A percentile compares a stretch with the other conserved stretches of the same genome.
Conservation (phyloP, 2,888 invertebrate species). For the Cacoxenus indagator region DNA sequence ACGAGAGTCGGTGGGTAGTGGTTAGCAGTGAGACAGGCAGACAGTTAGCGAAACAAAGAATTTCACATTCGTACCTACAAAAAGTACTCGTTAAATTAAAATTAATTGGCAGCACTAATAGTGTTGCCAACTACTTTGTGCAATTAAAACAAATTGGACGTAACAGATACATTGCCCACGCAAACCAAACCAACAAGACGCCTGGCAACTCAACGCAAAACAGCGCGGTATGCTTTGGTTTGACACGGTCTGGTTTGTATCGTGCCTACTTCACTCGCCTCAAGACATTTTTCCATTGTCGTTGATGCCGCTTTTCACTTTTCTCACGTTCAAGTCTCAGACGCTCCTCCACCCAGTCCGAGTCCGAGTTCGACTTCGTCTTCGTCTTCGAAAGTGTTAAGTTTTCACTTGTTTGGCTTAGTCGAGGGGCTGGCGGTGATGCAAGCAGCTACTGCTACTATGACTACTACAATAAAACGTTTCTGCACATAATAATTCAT, state of each 20-base stretch:
- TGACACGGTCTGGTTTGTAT: background rate
- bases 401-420: background rate
- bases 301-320: background rate
- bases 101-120: constrained; percentile 58
- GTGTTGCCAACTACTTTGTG: constrained; percentile 57
- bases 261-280: background rate
- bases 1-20: background rate
- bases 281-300: background rate
- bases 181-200: constrained; percentile 7
- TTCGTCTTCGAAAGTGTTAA: constrained; percentile 11
- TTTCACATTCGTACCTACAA: background rate
- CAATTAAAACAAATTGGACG: constrained; percentile 65
- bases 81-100: constrained; percentile 50
- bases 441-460: background rate
- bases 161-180: constrained; percentile 48
- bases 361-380: constrained; percentile 1
- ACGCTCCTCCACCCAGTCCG: background rate
- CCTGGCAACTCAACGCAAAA: constrained; percentile 15
- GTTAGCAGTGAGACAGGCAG: background rate
- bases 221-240: background rate
- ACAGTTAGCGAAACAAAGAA: background rate
- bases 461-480: constrained; percentile 46
- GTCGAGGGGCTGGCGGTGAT: background rate
- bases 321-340: background rate
- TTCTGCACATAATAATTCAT: constrained; percentile 61